Percentiles rank a stretch among this genome's conserved stretches.
Conservation (phyloP, 2,888 invertebrate genomes). For the Acronicta alni region DNA sequence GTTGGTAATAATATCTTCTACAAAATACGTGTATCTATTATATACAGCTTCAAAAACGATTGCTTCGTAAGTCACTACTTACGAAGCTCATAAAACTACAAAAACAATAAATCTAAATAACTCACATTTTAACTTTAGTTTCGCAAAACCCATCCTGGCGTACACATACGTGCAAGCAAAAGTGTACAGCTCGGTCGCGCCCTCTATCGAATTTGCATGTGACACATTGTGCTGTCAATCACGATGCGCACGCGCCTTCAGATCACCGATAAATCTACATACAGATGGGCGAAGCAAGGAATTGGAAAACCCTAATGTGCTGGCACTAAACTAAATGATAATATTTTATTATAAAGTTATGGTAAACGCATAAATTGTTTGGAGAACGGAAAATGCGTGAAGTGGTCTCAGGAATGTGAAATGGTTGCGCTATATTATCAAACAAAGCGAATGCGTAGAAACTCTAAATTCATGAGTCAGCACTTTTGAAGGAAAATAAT, state of each 20-base stretch:
- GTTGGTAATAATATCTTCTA: too few species aligned
- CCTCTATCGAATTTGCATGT: slow-evolving; percentile 73
- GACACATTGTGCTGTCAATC: slow-evolving; percentile 84
- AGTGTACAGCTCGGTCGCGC: slow-evolving; percentile 61
- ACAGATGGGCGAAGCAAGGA: slow-evolving; percentile 61
- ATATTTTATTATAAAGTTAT: slow-evolving; percentile 55
- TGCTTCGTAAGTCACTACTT: too few species aligned
- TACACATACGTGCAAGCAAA: slow-evolving; percentile 52
- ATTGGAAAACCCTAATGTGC: slow-evolving; percentile 72
- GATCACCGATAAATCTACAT: slow-evolving; percentile 74
- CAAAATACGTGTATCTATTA: slow-evolving; percentile 8
- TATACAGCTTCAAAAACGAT: slow-evolving; percentile 31
- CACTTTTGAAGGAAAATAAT: too few species aligned
- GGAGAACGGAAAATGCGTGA: slow-evolving; percentile 16
- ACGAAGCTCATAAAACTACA: slow-evolving; percentile 43
- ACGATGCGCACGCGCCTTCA: slow-evolving; percentile 69
- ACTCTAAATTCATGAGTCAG: too few species aligned
- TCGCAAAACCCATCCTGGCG: slow-evolving; percentile 39
- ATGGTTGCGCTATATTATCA: too few species aligned
- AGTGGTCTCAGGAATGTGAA: neutral
- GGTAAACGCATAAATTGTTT: slow-evolving; percentile 29
- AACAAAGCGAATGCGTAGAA: too few species aligned
- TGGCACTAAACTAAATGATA: slow-evolving; percentile 61
- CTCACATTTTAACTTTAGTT: slow-evolving; percentile 43
- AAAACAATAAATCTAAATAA: slow-evolving; percentile 51